Percentiles rank a stretch among this genome's conserved stretches.
Evolutionary conservation across 2,113 vertebrate species (phyloP).

Genomic region (Misgurnus mizolepis): DNA sequence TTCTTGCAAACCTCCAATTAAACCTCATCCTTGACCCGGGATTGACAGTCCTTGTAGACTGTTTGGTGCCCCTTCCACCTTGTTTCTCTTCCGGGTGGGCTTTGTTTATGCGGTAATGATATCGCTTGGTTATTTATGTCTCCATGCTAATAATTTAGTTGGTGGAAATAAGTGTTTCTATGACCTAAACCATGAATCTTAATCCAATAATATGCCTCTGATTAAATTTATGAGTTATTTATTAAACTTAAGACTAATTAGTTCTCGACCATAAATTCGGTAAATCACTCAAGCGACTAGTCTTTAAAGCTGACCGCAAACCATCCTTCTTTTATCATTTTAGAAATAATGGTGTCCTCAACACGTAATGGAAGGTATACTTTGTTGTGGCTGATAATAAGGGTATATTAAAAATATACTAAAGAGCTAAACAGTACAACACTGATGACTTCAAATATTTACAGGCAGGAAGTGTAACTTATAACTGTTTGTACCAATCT

Average conservation of each 20-base stretch:
- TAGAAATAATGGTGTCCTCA: constrained; percentile 33
- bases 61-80: constrained; percentile 54
- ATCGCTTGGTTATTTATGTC: constrained; percentile 59
- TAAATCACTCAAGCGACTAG: constrained; percentile 68
- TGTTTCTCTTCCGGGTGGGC: constrained; percentile 44
- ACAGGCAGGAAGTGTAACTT: neutral
- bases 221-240: constrained; percentile 76
- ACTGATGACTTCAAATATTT: neutral
- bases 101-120: constrained; percentile 55
- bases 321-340: constrained; percentile 30
- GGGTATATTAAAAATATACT: neutral
- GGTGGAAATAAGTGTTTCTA: constrained; percentile 61
- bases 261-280: constrained; percentile 72
- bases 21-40: constrained; percentile 41
- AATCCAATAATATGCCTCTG: constrained; percentile 66
- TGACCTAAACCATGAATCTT: constrained; percentile 69
- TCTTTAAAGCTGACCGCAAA: constrained; percentile 42
- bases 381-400: neutral
- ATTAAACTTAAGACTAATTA: constrained; percentile 79
- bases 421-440: neutral
- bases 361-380: constrained; percentile 14
- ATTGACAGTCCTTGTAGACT: constrained; percentile 51
- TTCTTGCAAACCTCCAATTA: constrained; percentile 41
- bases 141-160: constrained; percentile 55
- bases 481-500: too few relatives aligned